phyloP scores from a whole-genome alignment of 2,888 invertebrate genomes.

The Leptura quadrifasciata region DNA sequence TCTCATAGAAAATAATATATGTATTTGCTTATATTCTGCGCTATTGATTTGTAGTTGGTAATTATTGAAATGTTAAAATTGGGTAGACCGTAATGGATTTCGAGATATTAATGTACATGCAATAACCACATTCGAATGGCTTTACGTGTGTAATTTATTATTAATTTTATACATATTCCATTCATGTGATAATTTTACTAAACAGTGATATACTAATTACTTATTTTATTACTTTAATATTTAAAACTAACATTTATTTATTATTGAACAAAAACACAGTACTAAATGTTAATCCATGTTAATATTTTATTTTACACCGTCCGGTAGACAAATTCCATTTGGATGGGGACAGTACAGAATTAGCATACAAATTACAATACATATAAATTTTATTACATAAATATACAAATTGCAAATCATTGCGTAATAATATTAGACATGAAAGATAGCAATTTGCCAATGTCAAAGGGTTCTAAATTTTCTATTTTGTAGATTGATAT shows the following conservation, averaged over 20 bases:
- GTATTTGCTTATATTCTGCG: background rate
- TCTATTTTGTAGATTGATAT: too few relatives aligned
- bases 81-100: conserved; percentile 31
- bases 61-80: conserved; percentile 28
- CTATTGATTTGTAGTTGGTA: conserved; percentile 11
- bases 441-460: too few relatives aligned
- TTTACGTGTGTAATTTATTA: background rate
- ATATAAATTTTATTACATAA: too few relatives aligned
- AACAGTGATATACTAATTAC: background rate
- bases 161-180: background rate
- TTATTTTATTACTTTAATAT: background rate
- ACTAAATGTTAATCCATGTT: too few relatives aligned
- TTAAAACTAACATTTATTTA: background rate
- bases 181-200: background rate
- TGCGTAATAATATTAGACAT: too few relatives aligned
- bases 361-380: too few relatives aligned
- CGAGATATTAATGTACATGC: conserved; percentile 40
- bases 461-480: too few relatives aligned
- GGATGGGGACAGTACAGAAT: too few relatives aligned
- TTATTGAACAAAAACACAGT: background rate
- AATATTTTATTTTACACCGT: too few relatives aligned
- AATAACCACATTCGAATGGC: background rate
- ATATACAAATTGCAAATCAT: too few relatives aligned
- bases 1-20: conserved; percentile 6
- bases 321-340: too few relatives aligned